These are phyloP conservation scores for Fragum whitleyi DNA, from an alignment of 2,888 invertebrate genomes.

Conservation along the genomic window DNA sequence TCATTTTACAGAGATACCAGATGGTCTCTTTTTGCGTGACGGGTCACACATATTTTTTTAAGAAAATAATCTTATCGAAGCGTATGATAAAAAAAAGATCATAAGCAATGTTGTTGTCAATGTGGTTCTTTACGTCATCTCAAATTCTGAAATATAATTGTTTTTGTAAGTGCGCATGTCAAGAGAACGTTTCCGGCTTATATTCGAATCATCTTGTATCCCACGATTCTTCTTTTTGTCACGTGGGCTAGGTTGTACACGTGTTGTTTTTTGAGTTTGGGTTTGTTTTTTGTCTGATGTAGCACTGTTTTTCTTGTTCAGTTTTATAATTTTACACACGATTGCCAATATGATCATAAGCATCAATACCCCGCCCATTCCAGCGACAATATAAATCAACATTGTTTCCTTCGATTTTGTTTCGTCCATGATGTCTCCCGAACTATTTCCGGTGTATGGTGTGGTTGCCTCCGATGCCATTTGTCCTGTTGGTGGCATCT, in stretches of 20 bases:
- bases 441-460: neutral
- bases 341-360: neutral
- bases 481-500: neutral
- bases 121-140: neutral
- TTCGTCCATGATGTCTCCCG: neutral
- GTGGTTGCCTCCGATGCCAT: neutral
- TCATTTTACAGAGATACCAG: too few species aligned
- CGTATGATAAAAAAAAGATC: too few species aligned
- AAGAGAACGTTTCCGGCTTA: neutral
- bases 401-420: neutral
- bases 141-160: neutral
- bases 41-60: too few species aligned
- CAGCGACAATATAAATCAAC: neutral
- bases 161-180: conserved; percentile 2
- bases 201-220: neutral
- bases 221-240: neutral
- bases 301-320: neutral
- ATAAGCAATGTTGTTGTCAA: too few species aligned
- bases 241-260: neutral
- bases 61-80: too few species aligned
- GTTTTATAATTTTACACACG: neutral
- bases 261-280: too few species aligned
- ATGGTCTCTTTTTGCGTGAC: too few species aligned
- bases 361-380: neutral
- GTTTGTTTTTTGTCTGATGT: neutral